Percentiles rank a stretch among this genome's conserved stretches.
phyloP scores from a whole-genome alignment of 2,888 invertebrate genomes.

The Orchestes rusci region DNA sequence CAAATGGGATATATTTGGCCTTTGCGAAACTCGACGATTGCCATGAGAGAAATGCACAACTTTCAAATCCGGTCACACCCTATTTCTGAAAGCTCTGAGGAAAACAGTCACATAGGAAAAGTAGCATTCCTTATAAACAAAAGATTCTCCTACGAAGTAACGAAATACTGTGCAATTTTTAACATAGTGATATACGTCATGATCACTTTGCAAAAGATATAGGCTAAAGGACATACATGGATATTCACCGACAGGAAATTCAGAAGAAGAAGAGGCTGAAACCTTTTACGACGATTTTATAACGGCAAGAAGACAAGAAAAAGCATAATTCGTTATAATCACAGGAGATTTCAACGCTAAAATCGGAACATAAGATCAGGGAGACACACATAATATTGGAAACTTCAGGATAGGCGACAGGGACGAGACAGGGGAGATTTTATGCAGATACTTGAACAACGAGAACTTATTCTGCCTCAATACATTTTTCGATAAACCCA shows the following conservation, averaged over 20 bases:
- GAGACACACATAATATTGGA: not conserved
- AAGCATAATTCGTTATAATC: not conserved
- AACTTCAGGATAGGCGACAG: not conserved
- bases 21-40: constrained; percentile 1
- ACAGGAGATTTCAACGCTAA: not conserved
- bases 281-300: not conserved
- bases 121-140: not conserved
- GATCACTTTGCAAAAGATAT: not conserved
- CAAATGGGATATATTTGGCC: not conserved
- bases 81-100: not conserved
- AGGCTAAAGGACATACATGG: not conserved
- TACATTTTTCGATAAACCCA: no score
- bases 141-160: not conserved
- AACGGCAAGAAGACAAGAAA: not conserved
- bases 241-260: no score
- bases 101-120: not conserved
- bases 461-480: not conserved
- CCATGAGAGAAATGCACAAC: constrained; percentile 3
- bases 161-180: constrained; percentile 1
- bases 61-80: not conserved
- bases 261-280: not conserved
- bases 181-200: no score
- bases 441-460: not conserved
- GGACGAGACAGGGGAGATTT: not conserved
- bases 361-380: not conserved